Evolutionary conservation across 1,140 invertebrate species (phyloP).

Genomic region (Drosophila lowei): DNA sequence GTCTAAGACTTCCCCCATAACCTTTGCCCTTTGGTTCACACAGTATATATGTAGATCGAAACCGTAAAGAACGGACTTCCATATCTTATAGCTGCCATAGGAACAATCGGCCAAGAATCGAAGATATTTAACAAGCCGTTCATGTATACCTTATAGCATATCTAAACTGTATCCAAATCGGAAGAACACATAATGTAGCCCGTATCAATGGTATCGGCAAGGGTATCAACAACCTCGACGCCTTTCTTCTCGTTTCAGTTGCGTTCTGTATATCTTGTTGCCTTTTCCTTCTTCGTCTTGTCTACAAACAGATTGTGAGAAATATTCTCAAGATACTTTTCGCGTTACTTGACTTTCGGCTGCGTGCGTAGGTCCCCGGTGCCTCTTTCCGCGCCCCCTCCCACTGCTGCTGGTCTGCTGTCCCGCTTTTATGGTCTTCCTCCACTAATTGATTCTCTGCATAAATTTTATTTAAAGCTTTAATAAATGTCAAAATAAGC

Average conservation of each 20-base stretch:
- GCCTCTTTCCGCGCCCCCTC: neutral
- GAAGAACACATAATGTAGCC: too few species aligned
- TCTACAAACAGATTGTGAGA: constrained; percentile 74
- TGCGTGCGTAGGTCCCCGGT: constrained; percentile 9
- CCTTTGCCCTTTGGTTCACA: too few species aligned
- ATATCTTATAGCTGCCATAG: too few species aligned
- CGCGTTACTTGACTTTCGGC: constrained; percentile 61
- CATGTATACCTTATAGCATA: too few species aligned
- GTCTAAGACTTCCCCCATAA: too few species aligned
- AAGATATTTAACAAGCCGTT: too few species aligned
- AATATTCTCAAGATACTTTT: constrained; percentile 65
- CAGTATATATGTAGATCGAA: too few species aligned
- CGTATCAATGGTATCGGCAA: neutral
- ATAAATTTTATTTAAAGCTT: constrained; percentile 82
- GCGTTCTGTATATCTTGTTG: constrained; percentile 16
- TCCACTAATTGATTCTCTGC: constrained; percentile 80
- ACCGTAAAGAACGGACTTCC: too few species aligned
- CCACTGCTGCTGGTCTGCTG: neutral
- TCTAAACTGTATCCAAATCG: neutral
- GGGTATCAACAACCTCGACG: too few species aligned
- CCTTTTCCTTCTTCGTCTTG: constrained; percentile 37
- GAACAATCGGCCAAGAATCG: too few species aligned
- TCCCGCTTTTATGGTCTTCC: constrained; percentile 29
- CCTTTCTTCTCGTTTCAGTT: constrained; percentile 19
- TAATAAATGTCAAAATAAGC: constrained; percentile 83